These are phyloP conservation scores for Lochmaea crataegi DNA, from an alignment of 2,888 invertebrate genomes.

Conservation along the genomic window DNA sequence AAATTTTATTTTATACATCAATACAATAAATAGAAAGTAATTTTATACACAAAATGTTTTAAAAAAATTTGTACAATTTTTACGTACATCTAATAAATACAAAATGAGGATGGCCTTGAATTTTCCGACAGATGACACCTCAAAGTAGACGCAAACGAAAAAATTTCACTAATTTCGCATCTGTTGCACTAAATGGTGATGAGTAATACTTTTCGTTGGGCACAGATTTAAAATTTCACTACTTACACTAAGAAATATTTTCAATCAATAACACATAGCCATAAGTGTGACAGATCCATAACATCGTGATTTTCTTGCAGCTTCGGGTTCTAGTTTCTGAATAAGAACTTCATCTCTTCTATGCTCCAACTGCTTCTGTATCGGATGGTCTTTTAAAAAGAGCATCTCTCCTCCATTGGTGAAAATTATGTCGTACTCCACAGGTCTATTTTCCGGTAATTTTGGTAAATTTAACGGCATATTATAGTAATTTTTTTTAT, in stretches of 20 bases:
- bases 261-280: not conserved
- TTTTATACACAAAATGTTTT: too few species aligned
- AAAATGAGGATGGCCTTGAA: not conserved
- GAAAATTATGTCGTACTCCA: not conserved
- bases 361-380: not conserved
- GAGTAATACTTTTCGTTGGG: not conserved
- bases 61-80: not conserved
- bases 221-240: not conserved
- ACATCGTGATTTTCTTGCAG: not conserved
- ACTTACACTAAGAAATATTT: not conserved
- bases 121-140: not conserved
- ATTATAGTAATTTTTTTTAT: not conserved
- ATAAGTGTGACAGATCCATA: not conserved
- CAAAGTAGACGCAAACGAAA: not conserved
- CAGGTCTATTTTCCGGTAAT: not conserved
- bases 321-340: not conserved
- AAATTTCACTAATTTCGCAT: not conserved
- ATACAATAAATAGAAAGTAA: not conserved
- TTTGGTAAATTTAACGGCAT: not conserved
- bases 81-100: not conserved
- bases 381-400: not conserved
- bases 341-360: not conserved
- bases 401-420: not conserved
- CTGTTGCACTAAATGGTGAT: not conserved
- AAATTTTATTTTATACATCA: not conserved